Conservation (phyloP, 23 tunicate species). For the Phallusia fumigata region DNA sequence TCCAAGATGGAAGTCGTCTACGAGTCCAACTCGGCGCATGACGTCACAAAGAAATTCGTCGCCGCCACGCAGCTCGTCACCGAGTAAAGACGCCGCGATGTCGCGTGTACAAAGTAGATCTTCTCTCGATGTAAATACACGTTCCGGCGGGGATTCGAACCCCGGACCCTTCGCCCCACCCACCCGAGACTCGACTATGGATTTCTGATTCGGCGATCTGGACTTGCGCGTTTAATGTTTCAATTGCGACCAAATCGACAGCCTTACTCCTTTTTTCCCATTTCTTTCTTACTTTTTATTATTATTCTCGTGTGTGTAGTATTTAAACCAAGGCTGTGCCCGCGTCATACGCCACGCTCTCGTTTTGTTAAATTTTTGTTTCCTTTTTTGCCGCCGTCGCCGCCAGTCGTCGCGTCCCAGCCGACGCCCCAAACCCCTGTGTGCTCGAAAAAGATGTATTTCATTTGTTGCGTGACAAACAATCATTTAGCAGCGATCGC, state of each 20-base stretch:
- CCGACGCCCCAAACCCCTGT: not conserved
- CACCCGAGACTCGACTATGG: conserved; percentile 3
- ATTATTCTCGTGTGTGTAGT: conserved; percentile 4
- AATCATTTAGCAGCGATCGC: not conserved
- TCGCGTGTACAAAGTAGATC: not conserved
- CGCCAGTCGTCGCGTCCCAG: too few species aligned
- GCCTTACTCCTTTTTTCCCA: not conserved
- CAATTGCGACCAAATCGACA: conserved; percentile 20
- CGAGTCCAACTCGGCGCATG: conserved; percentile 47
- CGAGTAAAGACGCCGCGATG: conserved; percentile 30
- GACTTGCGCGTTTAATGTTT: conserved; percentile 16
- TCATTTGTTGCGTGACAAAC: not conserved
- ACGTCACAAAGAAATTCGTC: conserved; percentile 67
- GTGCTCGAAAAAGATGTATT: not conserved
- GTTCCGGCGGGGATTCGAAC: not conserved
- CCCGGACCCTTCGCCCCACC: not conserved
- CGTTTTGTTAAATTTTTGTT: not conserved
- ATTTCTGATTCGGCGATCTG: conserved; percentile 30
- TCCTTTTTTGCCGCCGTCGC: too few species aligned
- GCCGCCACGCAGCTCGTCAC: conserved; percentile 43
- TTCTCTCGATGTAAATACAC: conserved; percentile 3
- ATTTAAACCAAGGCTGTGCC: conserved; percentile 13
- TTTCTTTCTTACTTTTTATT: not conserved
- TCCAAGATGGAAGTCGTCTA: conserved; percentile 56
- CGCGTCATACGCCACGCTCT: not conserved